Percentiles rank a stretch among this genome's conserved stretches.
Conservation (phyloP, 1,140 invertebrate genomes). For the Heliothis subflexa region DNA sequence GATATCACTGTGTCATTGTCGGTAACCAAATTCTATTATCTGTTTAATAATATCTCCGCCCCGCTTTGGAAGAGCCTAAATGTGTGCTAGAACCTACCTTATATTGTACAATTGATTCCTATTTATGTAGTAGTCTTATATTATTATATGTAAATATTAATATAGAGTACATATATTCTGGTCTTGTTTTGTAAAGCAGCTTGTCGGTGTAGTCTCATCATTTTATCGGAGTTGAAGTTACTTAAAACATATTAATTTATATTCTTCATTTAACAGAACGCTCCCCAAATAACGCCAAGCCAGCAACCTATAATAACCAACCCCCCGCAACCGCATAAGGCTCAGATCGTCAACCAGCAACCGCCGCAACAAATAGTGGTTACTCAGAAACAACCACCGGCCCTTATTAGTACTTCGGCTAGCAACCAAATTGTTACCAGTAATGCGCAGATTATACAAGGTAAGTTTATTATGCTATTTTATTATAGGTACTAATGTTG, state of each 20-base stretch:
- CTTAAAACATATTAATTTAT: not conserved
- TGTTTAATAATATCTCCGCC: too few relatives aligned
- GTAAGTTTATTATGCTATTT: not conserved
- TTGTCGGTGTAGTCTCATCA: too few relatives aligned
- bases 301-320: slow-evolving; percentile 84
- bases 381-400: slow-evolving; percentile 77
- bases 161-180: not conserved
- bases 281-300: slow-evolving; percentile 80
- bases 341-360: slow-evolving; percentile 76
- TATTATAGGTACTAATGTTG: too few relatives aligned
- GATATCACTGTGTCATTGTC: too few relatives aligned
- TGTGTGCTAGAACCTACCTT: too few relatives aligned
- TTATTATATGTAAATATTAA: too few relatives aligned
- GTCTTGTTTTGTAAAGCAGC: not conserved
- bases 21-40: too few relatives aligned
- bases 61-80: too few relatives aligned
- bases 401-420: slow-evolving; percentile 71
- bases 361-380: slow-evolving; percentile 78
- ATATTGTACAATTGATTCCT: too few relatives aligned
- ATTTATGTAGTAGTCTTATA: too few relatives aligned
- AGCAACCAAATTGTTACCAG: slow-evolving; percentile 72
- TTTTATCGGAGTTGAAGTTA: too few relatives aligned
- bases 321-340: slow-evolving; percentile 83
- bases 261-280: slow-evolving; percentile 61
- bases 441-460: slow-evolving; percentile 51